Conservation (phyloP, 2,113 vertebrate species). For the Pyrgilauda ruficollis region DNA sequence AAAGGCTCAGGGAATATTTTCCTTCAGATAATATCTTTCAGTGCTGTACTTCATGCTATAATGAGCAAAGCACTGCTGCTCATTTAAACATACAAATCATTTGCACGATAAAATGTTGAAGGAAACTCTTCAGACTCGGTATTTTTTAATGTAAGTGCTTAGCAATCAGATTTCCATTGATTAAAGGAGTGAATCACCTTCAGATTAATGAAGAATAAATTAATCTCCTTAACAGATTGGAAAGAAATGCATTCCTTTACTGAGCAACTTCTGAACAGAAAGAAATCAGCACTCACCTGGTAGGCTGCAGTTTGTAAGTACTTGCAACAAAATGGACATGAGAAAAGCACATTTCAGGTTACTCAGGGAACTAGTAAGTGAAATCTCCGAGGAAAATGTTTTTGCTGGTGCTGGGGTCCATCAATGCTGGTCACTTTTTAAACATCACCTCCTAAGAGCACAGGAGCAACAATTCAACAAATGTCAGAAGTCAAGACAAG, state of each 20-base stretch:
- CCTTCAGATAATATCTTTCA: neutral
- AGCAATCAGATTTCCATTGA: neutral
- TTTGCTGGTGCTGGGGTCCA: neutral
- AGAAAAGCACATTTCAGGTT: neutral
- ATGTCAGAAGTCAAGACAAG: neutral
- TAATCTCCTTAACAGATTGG: neutral
- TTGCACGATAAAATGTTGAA: neutral
- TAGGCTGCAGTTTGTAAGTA: slow-evolving; percentile 60
- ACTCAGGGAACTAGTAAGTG: neutral
- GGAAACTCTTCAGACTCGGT: neutral
- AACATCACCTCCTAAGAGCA: neutral
- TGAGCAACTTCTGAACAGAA: neutral
- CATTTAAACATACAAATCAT: neutral
- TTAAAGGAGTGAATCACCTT: neutral
- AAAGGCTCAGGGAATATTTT: neutral
- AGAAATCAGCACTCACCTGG: slow-evolving; percentile 44
- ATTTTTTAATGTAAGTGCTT: neutral
- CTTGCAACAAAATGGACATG: neutral
- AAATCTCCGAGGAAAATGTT: neutral
- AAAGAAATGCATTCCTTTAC: neutral
- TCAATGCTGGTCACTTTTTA: neutral
- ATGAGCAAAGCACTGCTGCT: neutral
- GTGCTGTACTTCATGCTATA: neutral
- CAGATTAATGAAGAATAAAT: neutral
- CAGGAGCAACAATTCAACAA: neutral